These are phyloP conservation scores for Ceriagrion tenellum DNA, from an alignment of 2,888 invertebrate species.

Conservation along the genomic window DNA sequence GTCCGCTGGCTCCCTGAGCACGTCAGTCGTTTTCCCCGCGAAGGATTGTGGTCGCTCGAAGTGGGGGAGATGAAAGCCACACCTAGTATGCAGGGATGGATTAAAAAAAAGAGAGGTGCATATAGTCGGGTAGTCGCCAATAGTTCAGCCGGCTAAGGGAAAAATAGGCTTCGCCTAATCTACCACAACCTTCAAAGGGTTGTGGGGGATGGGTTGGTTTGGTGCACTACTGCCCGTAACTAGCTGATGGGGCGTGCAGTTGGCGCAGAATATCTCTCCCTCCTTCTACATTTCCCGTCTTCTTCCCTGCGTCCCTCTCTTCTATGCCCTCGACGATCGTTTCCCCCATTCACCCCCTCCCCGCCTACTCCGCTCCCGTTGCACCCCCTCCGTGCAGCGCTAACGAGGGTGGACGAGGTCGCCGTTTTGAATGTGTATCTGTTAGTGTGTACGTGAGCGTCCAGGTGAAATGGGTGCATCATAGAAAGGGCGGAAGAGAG, in stretches of 20 bases:
- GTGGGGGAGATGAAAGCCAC: background rate
- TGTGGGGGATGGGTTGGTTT: background rate
- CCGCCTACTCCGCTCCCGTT: background rate
- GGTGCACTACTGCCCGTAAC: background rate
- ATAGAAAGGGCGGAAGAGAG: constrained; percentile 35
- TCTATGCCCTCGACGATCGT: background rate
- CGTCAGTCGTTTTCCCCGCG: too few species aligned
- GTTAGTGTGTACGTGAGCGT: constrained; percentile 30
- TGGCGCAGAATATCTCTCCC: background rate
- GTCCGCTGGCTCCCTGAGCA: too few species aligned
- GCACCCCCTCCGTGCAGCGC: constrained; percentile 2
- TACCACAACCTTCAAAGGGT: background rate
- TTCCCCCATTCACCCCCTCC: background rate
- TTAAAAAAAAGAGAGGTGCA: background rate
- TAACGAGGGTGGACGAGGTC: constrained; percentile 47
- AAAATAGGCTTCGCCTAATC: background rate
- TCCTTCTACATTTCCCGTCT: background rate
- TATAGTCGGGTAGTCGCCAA: background rate
- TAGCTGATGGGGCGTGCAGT: background rate
- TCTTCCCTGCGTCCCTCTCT: background rate
- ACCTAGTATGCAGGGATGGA: background rate
- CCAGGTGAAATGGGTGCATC: constrained; percentile 68
- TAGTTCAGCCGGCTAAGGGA: background rate
- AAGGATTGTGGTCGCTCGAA: background rate
- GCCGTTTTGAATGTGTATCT: constrained; percentile 43